Conservation (phyloP, 2,113 vertebrate species). For the Telmatochromis bifrenatus region DNA sequence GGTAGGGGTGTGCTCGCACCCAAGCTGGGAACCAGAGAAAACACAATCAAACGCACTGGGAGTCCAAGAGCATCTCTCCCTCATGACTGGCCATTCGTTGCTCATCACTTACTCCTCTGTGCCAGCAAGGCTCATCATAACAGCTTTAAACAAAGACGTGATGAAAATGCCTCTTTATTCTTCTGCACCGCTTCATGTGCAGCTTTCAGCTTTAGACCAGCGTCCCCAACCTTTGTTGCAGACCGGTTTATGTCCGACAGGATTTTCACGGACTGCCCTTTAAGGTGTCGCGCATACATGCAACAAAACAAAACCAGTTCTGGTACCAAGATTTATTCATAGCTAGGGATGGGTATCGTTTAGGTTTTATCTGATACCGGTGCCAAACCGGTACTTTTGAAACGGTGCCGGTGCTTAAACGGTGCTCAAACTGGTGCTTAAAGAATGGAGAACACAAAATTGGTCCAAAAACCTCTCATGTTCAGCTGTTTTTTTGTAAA, state of each 20-base stretch:
- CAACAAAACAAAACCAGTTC: neutral
- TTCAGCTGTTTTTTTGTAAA: no score
- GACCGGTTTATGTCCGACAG: neutral
- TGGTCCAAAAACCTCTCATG: no score
- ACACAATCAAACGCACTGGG: slow-evolving; percentile 49
- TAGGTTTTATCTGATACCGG: accelerated
- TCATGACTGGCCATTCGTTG: slow-evolving; percentile 39
- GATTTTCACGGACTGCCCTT: neutral
- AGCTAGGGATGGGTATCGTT: neutral
- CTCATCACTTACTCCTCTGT: slow-evolving; percentile 35
- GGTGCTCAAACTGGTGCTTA: no score
- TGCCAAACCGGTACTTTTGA: no score
- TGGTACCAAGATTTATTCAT: neutral
- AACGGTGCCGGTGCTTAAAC: no score
- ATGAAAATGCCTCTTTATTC: neutral
- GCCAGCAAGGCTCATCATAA: slow-evolving; percentile 22
- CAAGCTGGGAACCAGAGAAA: slow-evolving; percentile 56
- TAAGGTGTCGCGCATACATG: accelerated
- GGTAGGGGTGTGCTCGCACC: slow-evolving; percentile 39
- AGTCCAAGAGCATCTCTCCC: slow-evolving; percentile 34
- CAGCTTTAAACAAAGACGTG: slow-evolving; percentile 16
- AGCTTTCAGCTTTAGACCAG: neutral
- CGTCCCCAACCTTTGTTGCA: neutral
- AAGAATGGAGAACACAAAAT: no score
- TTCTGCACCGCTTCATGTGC: neutral